These are phyloP conservation scores for Anthoscopus minutus DNA, from an alignment of 2,113 vertebrate genomes.

Conservation along the genomic window DNA sequence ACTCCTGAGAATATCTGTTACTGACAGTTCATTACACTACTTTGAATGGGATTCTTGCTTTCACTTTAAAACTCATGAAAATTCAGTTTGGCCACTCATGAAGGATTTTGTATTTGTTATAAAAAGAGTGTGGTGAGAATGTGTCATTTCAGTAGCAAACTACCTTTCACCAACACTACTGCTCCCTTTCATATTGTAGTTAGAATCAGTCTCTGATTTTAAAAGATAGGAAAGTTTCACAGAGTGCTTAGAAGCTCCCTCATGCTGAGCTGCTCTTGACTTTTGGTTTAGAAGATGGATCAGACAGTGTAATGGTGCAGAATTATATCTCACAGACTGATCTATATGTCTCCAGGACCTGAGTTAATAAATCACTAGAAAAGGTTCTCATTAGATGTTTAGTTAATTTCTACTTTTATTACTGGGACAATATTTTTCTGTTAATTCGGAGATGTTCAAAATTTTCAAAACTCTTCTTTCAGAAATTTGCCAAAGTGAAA, in stretches of 20 bases:
- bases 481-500: background rate
- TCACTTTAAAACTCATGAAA: background rate
- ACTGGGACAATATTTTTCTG: background rate
- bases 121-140: background rate
- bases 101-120: background rate
- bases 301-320: background rate
- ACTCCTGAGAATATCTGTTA: background rate
- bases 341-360: background rate
- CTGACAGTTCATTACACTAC: background rate
- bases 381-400: background rate
- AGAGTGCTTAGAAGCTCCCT: background rate
- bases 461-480: background rate
- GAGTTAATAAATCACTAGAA: background rate
- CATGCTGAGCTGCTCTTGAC: background rate
- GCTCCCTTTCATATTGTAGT: background rate
- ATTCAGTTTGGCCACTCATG: background rate
- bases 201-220: background rate
- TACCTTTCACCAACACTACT: background rate
- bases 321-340: background rate
- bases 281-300: background rate
- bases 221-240: background rate
- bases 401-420: background rate
- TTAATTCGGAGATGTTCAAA: background rate
- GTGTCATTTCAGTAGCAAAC: background rate
- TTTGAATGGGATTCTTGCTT: background rate